Conservation (phyloP, 2,797 vertebrate genomes). For the Merluccius polli region DNA sequence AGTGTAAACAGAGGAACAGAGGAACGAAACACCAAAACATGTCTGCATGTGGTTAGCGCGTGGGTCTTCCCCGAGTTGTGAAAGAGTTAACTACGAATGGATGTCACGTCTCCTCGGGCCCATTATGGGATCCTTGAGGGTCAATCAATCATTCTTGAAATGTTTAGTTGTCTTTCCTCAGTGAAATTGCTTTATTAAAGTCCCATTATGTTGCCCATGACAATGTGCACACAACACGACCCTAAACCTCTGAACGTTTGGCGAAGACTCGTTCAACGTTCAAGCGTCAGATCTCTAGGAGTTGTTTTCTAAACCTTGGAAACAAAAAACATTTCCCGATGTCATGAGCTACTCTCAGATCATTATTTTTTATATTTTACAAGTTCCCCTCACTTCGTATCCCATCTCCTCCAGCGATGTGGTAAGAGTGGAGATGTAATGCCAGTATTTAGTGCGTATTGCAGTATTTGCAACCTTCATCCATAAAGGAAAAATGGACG, state of each 20-base stretch:
- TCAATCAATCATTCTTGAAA: slow-evolving; percentile 51
- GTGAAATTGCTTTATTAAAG: slow-evolving; percentile 33
- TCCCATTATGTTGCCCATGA: slow-evolving; percentile 36
- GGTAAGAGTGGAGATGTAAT: slow-evolving; percentile 36
- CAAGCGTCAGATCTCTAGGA: slow-evolving; percentile 17
- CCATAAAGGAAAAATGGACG: slow-evolving; percentile 33
- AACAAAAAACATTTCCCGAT: slow-evolving; percentile 22
- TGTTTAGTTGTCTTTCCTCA: slow-evolving; percentile 34
- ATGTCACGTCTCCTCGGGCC: slow-evolving; percentile 43
- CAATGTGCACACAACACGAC: slow-evolving; percentile 47
- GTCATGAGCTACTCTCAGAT: slow-evolving; percentile 19
- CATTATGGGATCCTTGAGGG: slow-evolving; percentile 23
- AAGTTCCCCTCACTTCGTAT: background rate
- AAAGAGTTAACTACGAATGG: slow-evolving; percentile 58
- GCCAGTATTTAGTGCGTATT: slow-evolving; percentile 52
- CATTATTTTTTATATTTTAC: background rate
- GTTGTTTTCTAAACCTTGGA: slow-evolving; percentile 25
- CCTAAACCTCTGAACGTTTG: slow-evolving; percentile 40
- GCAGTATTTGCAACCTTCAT: slow-evolving; percentile 57
- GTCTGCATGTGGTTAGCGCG: slow-evolving; percentile 54
- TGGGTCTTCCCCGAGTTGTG: slow-evolving; percentile 34
- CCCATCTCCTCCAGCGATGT: slow-evolving; percentile 11
- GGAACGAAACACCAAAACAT: slow-evolving; percentile 29
- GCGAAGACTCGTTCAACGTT: slow-evolving; percentile 38
- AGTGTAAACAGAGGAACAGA: background rate